Evolutionary conservation across 1,140 invertebrate species (phyloP), one percentile per base, ranked within the genome.

Genomic region (Zophobas atratus): DNA sequence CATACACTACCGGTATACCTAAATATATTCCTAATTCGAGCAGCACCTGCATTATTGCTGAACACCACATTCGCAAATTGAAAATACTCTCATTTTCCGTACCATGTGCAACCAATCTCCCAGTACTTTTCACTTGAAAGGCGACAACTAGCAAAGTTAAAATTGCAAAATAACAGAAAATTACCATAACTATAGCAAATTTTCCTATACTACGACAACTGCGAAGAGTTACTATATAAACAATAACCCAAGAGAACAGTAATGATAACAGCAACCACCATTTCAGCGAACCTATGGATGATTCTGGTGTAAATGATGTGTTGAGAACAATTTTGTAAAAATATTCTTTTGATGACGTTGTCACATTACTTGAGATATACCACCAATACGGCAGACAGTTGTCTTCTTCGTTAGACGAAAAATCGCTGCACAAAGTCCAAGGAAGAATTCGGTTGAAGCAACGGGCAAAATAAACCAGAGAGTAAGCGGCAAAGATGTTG

Each of bases 401-500:
- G 1, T 48, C 20, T 43, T 60, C 51, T n/a, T 53, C 41, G 6
- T 60, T 32, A 8, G n/a, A 57, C 0, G 43, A 1, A 33, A 35
- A 4, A 36, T 72, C 39, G 56, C 56, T 70, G 53, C 76, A 77
- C 32, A 60, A 55, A n/a, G 49, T 39, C 76, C 76, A 77, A 1
- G 76, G 76, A 60, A 77, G 43, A 35, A 60, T n/a, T n/a, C 1
- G 5, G 38, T 72, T 49, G 43, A 77, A 77, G 43, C 70, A 77
- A 57, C 51, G 49, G 6, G 76, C 6, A 43, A 77, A 72, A 57
- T 77, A 77, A 1, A 77, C 41, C 1, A 77, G 53, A 1, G 67
- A 55, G 39, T 77, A 77, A 32, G 70, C 53, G 33, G 76, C 76
- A 33, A 72, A 77, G 20, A 60, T 70, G 46, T 77, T 77, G 39